A percentile compares a stretch with the other conserved stretches of the same genome.
phyloP scores from a whole-genome alignment of 2,113 vertebrate species.

The Python bivittatus region DNA sequence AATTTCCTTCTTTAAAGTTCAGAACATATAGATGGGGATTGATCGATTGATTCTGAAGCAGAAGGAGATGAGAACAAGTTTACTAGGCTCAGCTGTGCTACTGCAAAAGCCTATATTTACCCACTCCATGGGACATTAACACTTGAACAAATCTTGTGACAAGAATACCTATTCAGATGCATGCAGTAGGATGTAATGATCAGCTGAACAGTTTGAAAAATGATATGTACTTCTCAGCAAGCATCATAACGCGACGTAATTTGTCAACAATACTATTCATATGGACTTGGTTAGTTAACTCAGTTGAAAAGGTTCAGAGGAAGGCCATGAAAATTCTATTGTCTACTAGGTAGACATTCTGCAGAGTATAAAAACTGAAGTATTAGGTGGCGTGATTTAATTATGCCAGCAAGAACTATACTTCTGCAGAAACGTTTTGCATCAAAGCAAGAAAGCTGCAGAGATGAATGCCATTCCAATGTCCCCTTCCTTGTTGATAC shows the following conservation, averaged over 20 bases:
- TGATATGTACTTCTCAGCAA: not conserved
- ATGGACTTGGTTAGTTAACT: slow-evolving; percentile 47
- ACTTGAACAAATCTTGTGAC: slow-evolving; percentile 38
- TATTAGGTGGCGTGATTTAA: slow-evolving; percentile 44
- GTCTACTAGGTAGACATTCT: slow-evolving; percentile 41
- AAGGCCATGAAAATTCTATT: slow-evolving; percentile 42
- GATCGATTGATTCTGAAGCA: slow-evolving; percentile 54
- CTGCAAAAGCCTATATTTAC: slow-evolving; percentile 31
- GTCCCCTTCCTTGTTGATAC: not conserved
- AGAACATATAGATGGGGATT: not conserved
- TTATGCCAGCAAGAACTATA: not conserved
- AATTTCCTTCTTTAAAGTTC: slow-evolving; percentile 26
- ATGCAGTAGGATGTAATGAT: slow-evolving; percentile 27
- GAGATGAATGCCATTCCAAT: not conserved
- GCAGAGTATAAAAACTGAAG: not conserved
- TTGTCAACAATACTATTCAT: slow-evolving; percentile 59
- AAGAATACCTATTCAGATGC: not conserved
- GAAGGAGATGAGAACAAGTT: slow-evolving; percentile 51
- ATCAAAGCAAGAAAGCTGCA: not conserved
- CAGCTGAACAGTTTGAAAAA: slow-evolving; percentile 25
- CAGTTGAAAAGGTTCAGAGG: slow-evolving; percentile 37
- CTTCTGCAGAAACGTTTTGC: slow-evolving; percentile 24
- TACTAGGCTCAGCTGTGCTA: slow-evolving; percentile 47
- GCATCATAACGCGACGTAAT: slow-evolving; percentile 20
- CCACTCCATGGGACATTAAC: not conserved